Conservation (phyloP, 2,797 vertebrate genomes). For the Eremophila alpestris region DNA sequence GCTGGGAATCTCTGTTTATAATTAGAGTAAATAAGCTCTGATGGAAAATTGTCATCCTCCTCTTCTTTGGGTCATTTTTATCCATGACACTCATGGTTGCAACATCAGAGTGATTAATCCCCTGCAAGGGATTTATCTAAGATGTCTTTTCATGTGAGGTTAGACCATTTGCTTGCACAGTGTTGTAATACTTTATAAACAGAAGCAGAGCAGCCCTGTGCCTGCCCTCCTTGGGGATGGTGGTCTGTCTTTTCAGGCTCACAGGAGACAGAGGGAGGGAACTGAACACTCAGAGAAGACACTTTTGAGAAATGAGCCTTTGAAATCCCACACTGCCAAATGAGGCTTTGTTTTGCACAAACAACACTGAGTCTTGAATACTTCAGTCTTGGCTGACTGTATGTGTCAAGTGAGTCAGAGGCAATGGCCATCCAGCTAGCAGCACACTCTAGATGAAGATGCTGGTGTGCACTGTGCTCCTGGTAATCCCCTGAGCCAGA, state of each 20-base stretch:
- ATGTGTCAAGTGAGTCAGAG: neutral
- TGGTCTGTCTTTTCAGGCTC: neutral
- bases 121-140: neutral
- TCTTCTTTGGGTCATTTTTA: neutral
- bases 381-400: neutral
- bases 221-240: neutral
- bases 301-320: neutral
- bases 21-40: neutral
- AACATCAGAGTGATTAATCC: slow-evolving; percentile 12
- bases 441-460: neutral
- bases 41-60: neutral
- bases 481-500: neutral
- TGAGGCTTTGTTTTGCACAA: neutral
- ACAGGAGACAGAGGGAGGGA: neutral
- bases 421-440: neutral
- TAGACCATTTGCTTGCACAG: neutral
- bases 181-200: slow-evolving; percentile 33
- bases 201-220: neutral
- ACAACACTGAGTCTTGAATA: neutral
- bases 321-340: neutral
- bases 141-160: neutral
- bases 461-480: neutral
- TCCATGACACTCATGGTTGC: slow-evolving; percentile 9
- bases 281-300: neutral
- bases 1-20: neutral